phyloP scores from a whole-genome alignment of 30 jellyfish, hydroid and myxozoan genomes.

The Pelagia noctiluca region DNA sequence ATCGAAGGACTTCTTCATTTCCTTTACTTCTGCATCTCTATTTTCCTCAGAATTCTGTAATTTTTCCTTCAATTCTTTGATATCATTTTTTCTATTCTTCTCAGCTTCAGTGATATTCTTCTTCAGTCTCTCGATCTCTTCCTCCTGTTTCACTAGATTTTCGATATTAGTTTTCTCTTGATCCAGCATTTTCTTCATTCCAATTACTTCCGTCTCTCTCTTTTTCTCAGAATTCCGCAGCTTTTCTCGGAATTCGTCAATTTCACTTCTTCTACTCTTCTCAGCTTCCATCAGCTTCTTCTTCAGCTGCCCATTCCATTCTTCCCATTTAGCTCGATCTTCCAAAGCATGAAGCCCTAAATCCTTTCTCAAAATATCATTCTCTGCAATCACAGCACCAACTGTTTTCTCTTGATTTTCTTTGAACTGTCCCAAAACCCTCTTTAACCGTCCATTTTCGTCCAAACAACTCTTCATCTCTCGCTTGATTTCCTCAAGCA shows the following conservation, averaged over 20 bases:
- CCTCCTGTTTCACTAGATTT: background rate
- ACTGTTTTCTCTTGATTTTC: conserved; percentile 82
- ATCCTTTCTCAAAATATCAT: conserved; percentile 71
- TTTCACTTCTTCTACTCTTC: conserved; percentile 32
- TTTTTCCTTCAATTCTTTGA: conserved; percentile 58
- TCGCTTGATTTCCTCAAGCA: conserved; percentile 49
- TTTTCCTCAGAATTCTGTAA: conserved; percentile 45
- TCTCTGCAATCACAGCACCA: conserved; percentile 82
- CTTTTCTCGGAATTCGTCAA: conserved; percentile 30
- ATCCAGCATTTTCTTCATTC: too few relatives aligned
- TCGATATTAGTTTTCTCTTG: conserved; percentile 4
- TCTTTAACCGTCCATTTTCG: conserved; percentile 72
- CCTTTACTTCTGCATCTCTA: conserved; percentile 53
- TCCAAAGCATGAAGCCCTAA: conserved; percentile 34
- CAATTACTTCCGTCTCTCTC: too few relatives aligned
- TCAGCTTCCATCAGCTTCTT: too few relatives aligned
- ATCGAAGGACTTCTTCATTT: conserved; percentile 23
- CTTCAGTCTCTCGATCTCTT: conserved; percentile 18
- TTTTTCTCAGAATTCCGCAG: too few relatives aligned
- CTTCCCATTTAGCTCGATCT: too few relatives aligned
- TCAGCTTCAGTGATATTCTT: conserved; percentile 30
- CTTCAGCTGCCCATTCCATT: too few relatives aligned
- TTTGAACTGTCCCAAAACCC: conserved; percentile 60
- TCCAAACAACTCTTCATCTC: conserved; percentile 57
- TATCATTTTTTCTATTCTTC: conserved; percentile 47